Evolutionary conservation across 2,113 vertebrate genomes (phyloP).

Genomic region (Ornithorhynchus anatinus): DNA sequence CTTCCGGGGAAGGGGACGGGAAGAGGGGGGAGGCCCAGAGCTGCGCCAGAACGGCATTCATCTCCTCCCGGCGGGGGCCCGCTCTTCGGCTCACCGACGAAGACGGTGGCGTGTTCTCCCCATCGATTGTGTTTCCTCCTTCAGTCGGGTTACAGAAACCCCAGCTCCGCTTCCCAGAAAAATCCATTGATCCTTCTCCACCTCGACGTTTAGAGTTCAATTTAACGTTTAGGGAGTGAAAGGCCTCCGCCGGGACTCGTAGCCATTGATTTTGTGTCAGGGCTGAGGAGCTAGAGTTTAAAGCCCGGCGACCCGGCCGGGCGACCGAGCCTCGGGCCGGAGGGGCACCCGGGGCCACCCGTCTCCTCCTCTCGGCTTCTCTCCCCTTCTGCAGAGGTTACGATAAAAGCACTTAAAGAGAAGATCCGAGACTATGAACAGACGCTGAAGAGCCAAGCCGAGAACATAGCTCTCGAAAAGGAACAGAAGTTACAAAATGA

Average conservation of each 20-base stretch:
- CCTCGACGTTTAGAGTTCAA: slow-evolving; percentile 97
- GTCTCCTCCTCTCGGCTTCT: slow-evolving; percentile 48
- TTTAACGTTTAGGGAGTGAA: slow-evolving; percentile 97
- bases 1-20: too few species aligned
- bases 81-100: slow-evolving; percentile 83
- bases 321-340: slow-evolving; percentile 59
- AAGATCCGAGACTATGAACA: slow-evolving; percentile 98
- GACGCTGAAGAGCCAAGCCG: slow-evolving; percentile 93
- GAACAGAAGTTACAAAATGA: slow-evolving; percentile 96
- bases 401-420: slow-evolving; percentile 98
- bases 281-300: slow-evolving; percentile 86
- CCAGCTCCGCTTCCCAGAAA: slow-evolving; percentile 72
- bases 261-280: slow-evolving; percentile 97
- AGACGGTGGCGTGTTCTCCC: slow-evolving; percentile 81
- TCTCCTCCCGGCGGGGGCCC: slow-evolving; percentile 74
- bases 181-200: slow-evolving; percentile 91
- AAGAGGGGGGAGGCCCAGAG: slow-evolving; percentile 50
- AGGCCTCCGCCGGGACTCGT: slow-evolving; percentile 91
- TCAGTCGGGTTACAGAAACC: slow-evolving; percentile 63
- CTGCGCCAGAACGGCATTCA: slow-evolving; percentile 64
- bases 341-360: slow-evolving; percentile 51
- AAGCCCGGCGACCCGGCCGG: slow-evolving; percentile 73
- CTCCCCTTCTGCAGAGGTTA: slow-evolving; percentile 84
- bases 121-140: slow-evolving; percentile 70
- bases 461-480: slow-evolving; percentile 94